A percentile compares a stretch with the other conserved stretches of the same genome.
Conservation (phyloP, 2,113 vertebrate genomes). For the Gobius niger region DNA sequence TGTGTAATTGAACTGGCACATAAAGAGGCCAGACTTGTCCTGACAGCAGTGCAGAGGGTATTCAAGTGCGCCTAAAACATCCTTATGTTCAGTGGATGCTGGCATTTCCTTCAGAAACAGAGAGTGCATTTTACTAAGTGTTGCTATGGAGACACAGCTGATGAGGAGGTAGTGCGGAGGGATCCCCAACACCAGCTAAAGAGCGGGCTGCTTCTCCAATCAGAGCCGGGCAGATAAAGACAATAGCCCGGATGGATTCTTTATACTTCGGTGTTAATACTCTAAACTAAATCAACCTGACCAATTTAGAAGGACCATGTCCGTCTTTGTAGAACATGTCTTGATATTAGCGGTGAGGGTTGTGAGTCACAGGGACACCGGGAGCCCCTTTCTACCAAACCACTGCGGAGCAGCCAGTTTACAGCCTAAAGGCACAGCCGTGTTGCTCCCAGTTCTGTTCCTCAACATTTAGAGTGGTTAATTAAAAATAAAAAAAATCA, state of each 20-base stretch:
- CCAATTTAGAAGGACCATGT: neutral
- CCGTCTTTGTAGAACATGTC: neutral
- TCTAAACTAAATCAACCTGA: neutral
- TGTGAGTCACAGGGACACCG: neutral
- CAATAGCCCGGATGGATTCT: neutral
- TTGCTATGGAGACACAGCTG: constrained; percentile 61
- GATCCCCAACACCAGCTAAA: constrained; percentile 53
- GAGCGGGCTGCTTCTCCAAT: constrained; percentile 28
- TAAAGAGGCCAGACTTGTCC: constrained; percentile 12
- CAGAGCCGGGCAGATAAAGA: neutral
- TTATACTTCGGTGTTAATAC: neutral
- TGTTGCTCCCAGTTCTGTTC: no score
- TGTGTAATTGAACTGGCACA: neutral
- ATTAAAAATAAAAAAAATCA: no score
- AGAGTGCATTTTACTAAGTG: constrained; percentile 40
- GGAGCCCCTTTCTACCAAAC: constrained; percentile 11
- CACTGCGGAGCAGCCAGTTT: constrained; percentile 30
- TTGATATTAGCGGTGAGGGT: neutral
- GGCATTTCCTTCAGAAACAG: constrained; percentile 13
- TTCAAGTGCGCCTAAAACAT: constrained; percentile 15
- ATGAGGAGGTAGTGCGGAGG: constrained; percentile 47
- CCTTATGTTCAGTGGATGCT: constrained; percentile 17
- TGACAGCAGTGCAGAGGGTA: constrained; percentile 30
- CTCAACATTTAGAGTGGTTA: no score
- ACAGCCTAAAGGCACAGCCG: neutral